Evolutionary conservation across 2,888 invertebrate species (phyloP).

Genomic region (Melanchra persicariae): DNA sequence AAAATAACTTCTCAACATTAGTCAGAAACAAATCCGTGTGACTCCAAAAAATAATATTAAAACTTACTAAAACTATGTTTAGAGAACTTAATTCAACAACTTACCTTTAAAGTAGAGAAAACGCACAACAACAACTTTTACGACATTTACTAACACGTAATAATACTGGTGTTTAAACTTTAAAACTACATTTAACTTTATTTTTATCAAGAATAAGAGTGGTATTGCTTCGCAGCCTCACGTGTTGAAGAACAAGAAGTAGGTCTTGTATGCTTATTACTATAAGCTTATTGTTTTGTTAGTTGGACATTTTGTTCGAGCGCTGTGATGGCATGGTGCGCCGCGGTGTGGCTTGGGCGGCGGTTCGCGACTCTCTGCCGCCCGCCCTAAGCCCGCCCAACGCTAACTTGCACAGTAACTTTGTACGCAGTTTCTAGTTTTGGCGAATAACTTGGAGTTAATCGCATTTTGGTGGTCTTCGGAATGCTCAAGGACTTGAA

Average conservation of each 20-base stretch:
- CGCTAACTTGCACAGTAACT: constrained; percentile 63
- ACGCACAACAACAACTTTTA: constrained; percentile 70
- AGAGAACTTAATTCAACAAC: constrained; percentile 54
- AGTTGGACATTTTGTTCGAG: constrained; percentile 66
- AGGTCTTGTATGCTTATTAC: constrained; percentile 42
- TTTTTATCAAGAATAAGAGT: constrained; percentile 57
- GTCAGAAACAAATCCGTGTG: constrained; percentile 21
- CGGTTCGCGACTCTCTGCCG: constrained; percentile 82
- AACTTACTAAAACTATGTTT: background rate
- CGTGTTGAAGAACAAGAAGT: constrained; percentile 49
- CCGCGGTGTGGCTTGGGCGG: constrained; percentile 74
- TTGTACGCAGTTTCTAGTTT: constrained; percentile 65
- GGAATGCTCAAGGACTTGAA: constrained; percentile 1
- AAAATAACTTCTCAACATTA: constrained; percentile 23
- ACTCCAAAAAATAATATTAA: background rate
- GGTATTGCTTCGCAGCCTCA: constrained; percentile 73
- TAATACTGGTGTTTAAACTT: constrained; percentile 65
- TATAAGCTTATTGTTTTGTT: constrained; percentile 55
- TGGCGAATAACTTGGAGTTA: constrained; percentile 31
- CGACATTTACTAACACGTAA: constrained; percentile 59
- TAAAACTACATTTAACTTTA: constrained; percentile 72
- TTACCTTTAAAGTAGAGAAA: constrained; percentile 75
- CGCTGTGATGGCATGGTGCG: constrained; percentile 72
- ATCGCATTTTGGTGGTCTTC: constrained; percentile 16
- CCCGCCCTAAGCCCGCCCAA: constrained; percentile 72